Evolutionary conservation across 2,888 invertebrate species (phyloP), one percentile per base, ranked within the genome.

Genomic region (Micoletzkya japonica): DNA sequence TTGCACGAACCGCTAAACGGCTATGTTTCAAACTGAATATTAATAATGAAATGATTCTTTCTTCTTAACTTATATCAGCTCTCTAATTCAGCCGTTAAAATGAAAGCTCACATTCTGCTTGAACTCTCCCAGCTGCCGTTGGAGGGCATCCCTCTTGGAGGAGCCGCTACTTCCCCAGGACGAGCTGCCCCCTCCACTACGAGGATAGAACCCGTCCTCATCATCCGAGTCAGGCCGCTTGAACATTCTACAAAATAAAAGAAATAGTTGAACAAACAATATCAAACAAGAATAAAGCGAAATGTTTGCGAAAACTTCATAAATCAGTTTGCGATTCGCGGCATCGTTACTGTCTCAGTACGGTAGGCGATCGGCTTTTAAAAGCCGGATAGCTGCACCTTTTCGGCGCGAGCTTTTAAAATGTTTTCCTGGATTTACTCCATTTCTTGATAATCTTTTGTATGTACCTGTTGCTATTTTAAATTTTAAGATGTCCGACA

Each of bases 1-100:
- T 1, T 70, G 71, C 0, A 78, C 78, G 39, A 80, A 78, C 30
- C 75, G 73, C 76, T 77, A 57, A 28, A 58, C 2, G 28, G 24
- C 4, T 4, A 61, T 3, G 30, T 44, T 4, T 3, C 4, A 24
- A 49, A 49, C n/a, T 28, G 2, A 39, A 32, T 10, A 59, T 17
- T 28, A 59, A 10, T 7, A 14, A 14, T 59, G 24, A 59, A 30
- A 34, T 10, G 17, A 10, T 30, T 7, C 17, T 28, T 59, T 30
- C 14, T 28, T 32, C 10, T 17, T 56, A 20, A 17, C 17, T 10
- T 20, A 56, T 24, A 44, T 60, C 37, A 37, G 28, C 2, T 26
- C 30, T 36, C n/a, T n/a, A n/a, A n/a, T n/a, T n/a, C n/a, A n/a
- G n/a, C n/a, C n/a, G n/a, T n/a, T 34, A 36, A 32, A 30, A 39